These are phyloP conservation scores for Loxodonta africana DNA, from an alignment of 2,113 vertebrate genomes.

Conservation along the genomic window DNA sequence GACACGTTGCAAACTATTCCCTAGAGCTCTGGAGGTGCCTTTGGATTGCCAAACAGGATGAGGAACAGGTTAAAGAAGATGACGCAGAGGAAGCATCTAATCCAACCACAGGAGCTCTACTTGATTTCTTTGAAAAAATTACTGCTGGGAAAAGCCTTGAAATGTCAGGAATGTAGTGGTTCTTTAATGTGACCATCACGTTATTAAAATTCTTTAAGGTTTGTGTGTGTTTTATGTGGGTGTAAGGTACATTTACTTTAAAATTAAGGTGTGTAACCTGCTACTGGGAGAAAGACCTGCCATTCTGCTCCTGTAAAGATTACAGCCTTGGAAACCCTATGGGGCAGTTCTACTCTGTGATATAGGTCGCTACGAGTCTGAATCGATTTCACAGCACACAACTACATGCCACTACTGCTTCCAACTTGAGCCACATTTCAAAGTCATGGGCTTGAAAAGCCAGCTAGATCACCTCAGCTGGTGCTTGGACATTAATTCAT, in stretches of 20 bases:
- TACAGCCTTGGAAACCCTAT: too few species aligned
- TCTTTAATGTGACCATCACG: neutral
- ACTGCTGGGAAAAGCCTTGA: neutral
- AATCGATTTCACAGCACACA: too few species aligned
- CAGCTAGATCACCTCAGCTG: neutral
- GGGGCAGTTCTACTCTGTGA: too few species aligned
- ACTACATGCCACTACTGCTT: neutral
- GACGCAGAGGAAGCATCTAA: neutral
- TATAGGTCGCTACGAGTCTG: too few species aligned
- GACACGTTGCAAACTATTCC: neutral
- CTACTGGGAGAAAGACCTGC: neutral
- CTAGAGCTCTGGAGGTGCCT: neutral
- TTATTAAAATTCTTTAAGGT: neutral
- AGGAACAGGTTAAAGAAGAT: neutral
- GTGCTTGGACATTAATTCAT: neutral
- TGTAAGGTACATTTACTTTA: conserved; percentile 2
- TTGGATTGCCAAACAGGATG: neutral
- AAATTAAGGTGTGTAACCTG: neutral
- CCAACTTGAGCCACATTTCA: neutral
- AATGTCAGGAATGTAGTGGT: neutral
- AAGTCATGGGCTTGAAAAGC: neutral
- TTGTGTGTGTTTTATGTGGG: neutral
- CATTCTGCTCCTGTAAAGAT: too few species aligned
- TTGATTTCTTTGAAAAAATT: neutral
- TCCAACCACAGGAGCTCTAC: neutral